phyloP scores from a whole-genome alignment of 2,888 invertebrate genomes.

The Microchrysa polita region DNA sequence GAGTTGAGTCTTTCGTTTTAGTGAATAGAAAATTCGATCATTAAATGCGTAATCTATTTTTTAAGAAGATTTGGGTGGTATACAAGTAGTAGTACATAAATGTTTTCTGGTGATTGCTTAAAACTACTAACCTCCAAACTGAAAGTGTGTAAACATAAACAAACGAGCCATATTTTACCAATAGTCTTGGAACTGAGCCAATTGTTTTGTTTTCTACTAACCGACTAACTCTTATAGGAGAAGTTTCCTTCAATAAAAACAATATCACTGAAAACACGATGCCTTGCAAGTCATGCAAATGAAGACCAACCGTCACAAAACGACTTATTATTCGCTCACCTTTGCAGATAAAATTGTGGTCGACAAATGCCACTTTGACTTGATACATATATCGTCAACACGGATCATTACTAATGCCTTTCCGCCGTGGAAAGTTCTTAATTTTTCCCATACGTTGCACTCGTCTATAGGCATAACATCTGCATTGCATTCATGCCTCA shows the following conservation, averaged over 20 bases:
- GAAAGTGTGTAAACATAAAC: too few species aligned
- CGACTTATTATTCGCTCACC: not conserved
- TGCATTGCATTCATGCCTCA: not conserved
- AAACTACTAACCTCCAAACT: too few species aligned
- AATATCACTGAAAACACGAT: slow-evolving; percentile 2
- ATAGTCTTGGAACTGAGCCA: not conserved
- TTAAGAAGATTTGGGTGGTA: too few species aligned
- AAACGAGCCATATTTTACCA: too few species aligned
- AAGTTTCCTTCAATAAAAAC: not conserved
- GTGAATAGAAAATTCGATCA: too few species aligned
- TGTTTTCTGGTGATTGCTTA: too few species aligned
- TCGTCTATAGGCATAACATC: slow-evolving; percentile 5
- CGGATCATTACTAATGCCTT: slow-evolving; percentile 30
- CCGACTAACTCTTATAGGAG: not conserved
- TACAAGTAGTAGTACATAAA: too few species aligned
- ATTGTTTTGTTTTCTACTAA: not conserved
- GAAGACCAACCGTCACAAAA: not conserved
- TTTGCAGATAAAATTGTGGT: not conserved
- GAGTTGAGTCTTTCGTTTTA: too few species aligned
- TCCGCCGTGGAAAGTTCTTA: slow-evolving; percentile 38
- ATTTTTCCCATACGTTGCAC: slow-evolving; percentile 33
- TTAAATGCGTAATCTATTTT: too few species aligned
- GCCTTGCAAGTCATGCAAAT: not conserved
- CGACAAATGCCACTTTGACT: slow-evolving; percentile 14
- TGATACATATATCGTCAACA: not conserved